phyloP scores from a whole-genome alignment of 2,113 vertebrate genomes.

The Opisthocomus hoazin region DNA sequence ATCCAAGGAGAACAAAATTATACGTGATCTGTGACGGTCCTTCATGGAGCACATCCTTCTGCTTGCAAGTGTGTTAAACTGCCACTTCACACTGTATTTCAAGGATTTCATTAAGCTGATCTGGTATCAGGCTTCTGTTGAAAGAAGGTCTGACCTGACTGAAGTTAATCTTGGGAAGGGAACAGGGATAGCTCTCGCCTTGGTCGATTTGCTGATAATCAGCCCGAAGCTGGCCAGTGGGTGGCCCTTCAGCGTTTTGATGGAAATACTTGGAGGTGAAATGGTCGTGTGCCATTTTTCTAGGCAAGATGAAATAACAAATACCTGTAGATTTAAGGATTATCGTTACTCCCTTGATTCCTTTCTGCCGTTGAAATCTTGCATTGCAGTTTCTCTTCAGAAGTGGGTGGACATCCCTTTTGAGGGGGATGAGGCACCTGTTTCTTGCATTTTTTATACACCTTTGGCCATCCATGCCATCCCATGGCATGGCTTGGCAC shows the following conservation, averaged over 20 bases:
- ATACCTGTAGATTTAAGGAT: not conserved
- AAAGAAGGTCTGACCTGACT: not conserved
- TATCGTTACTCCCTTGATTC: not conserved
- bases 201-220: not conserved
- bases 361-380: not conserved
- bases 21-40: accelerated
- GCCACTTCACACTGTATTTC: not conserved
- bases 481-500: not conserved
- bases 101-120: not conserved
- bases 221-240: accelerated
- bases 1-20: not conserved
- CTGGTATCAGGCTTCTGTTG: not conserved
- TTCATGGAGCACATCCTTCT: not conserved
- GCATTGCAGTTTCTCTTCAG: not conserved
- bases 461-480: accelerated
- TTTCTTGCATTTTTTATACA: accelerated
- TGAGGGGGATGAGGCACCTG: not conserved
- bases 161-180: not conserved
- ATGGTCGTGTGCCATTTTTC: accelerated
- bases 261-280: not conserved
- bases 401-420: not conserved
- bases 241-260: accelerated
- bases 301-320: not conserved
- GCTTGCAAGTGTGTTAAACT: not conserved
- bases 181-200: accelerated